Evolutionary conservation across 2,888 invertebrate genomes (phyloP), one percentile per base, ranked within the genome.

Genomic region (Yponomeuta cagnagella): DNA sequence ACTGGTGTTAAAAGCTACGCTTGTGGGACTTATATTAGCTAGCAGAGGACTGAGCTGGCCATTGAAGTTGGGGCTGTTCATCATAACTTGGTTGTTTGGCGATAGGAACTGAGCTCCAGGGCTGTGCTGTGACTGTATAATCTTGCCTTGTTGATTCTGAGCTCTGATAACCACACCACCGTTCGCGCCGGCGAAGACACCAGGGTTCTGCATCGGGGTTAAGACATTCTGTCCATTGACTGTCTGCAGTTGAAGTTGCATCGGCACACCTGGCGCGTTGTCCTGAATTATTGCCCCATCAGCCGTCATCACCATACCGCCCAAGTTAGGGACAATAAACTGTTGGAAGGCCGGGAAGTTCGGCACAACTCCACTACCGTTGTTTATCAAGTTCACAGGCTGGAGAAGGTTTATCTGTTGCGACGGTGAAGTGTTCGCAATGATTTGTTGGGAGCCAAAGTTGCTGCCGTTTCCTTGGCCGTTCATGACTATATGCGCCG

Each of bases 241-340:
- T 73, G 96, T 96, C 79, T 96, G 96, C 74, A 97, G 92, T 79
- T 97, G 96, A 15, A 95, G 79, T 76, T 95, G 96, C 94, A 95
- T 93, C 0, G 95, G 95, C 77, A 96, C 93, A 48, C 92, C 92
- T 63, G 94, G 94, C 0, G 94, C 93, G 31, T 94, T 93, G 74
- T 96, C 96, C 81, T 95, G 96, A 67, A 97, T 93, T 68, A 97
- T 92, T 0, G 96, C 96, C 48, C 95, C 95, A 78, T 96, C 96
- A 0, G 96, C 95, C 10, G 96, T 95, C 96, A 97, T 96, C 0
- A 97, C 95, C 95, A 97, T 95, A 0, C 97, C 96, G 15, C 96
- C 94, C 2, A 96, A 87, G 75, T 97, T 96, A 12, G 97, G 97
- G 71, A 97, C 95, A 70, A 97, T 95, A 77, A 97, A 95, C 80